Percentiles rank a stretch among this genome's conserved stretches.
These are phyloP conservation scores for Trachelus iudaicus DNA, from an alignment of 2,888 invertebrate genomes.

Conservation along the genomic window DNA sequence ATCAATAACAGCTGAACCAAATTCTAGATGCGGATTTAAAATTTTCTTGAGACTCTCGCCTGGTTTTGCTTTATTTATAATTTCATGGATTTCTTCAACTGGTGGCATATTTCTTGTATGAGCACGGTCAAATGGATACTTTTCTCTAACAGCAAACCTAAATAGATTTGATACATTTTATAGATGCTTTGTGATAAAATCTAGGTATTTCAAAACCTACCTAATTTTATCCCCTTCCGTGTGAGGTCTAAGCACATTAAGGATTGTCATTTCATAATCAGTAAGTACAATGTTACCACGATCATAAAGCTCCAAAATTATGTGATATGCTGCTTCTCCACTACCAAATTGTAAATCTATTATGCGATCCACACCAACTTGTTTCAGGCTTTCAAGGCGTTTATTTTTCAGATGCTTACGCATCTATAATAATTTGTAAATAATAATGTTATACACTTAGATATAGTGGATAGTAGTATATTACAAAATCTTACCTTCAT, in stretches of 20 bases:
- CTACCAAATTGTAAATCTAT: conserved; percentile 95
- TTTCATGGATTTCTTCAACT: conserved; percentile 69
- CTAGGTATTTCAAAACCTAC: conserved; percentile 54
- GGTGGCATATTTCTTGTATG: conserved; percentile 72
- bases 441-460: neutral
- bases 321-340: conserved; percentile 92
- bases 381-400: conserved; percentile 85
- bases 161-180: conserved; percentile 11
- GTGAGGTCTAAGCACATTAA: conserved; percentile 93
- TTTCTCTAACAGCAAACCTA: conserved; percentile 92
- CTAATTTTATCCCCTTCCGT: conserved; percentile 89
- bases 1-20: conserved; percentile 91
- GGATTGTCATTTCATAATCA: conserved; percentile 88
- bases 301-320: conserved; percentile 95
- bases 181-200: too few species aligned
- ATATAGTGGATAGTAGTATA: neutral
- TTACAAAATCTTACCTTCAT: conserved; percentile 83
- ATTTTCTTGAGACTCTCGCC: conserved; percentile 85
- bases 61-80: conserved; percentile 73
- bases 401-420: conserved; percentile 97
- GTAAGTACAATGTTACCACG: conserved; percentile 95
- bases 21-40: conserved; percentile 87
- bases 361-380: conserved; percentile 93
- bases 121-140: conserved; percentile 85
- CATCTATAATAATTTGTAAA: conserved; percentile 71